phyloP scores from a whole-genome alignment of 2,888 invertebrate species.

The Harpagoxenus sublaevis region DNA sequence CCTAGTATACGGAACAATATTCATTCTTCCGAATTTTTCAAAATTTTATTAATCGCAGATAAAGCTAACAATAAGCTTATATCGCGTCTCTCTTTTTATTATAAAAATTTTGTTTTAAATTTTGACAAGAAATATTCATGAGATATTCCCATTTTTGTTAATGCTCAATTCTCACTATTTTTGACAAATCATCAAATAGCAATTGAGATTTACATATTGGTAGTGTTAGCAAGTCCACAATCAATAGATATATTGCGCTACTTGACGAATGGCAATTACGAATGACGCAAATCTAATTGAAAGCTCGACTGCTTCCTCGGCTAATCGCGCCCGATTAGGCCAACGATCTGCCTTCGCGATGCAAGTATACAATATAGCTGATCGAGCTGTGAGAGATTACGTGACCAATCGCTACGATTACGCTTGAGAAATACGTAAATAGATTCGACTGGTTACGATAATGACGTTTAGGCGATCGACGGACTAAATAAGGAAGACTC shows the following conservation, averaged over 20 bases:
- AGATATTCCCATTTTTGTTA: neutral
- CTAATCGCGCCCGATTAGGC: constrained; percentile 43
- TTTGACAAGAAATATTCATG: neutral
- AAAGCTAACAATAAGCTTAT: neutral
- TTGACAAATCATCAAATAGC: neutral
- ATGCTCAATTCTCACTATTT: neutral
- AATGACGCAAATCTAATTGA: constrained; percentile 27
- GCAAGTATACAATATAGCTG: constrained; percentile 36
- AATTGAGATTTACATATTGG: neutral
- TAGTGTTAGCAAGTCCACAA: neutral
- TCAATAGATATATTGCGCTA: constrained; percentile 10
- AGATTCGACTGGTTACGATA: constrained; percentile 38
- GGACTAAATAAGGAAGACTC: constrained; percentile 62
- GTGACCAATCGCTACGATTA: constrained; percentile 25
- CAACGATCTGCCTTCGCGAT: constrained; percentile 45
- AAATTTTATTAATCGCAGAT: neutral
- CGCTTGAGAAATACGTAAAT: constrained; percentile 22
- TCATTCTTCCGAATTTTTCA: neutral
- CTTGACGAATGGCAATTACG: neutral
- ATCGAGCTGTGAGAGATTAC: constrained; percentile 35
- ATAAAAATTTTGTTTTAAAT: neutral
- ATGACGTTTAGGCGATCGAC: constrained; percentile 27
- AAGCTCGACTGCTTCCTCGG: neutral
- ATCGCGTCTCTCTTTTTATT: neutral
- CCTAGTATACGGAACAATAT: neutral